A percentile compares a stretch with the other conserved stretches of the same genome.
Conservation (phyloP, 2,888 invertebrate species). For the Eurytoma adleriae region DNA sequence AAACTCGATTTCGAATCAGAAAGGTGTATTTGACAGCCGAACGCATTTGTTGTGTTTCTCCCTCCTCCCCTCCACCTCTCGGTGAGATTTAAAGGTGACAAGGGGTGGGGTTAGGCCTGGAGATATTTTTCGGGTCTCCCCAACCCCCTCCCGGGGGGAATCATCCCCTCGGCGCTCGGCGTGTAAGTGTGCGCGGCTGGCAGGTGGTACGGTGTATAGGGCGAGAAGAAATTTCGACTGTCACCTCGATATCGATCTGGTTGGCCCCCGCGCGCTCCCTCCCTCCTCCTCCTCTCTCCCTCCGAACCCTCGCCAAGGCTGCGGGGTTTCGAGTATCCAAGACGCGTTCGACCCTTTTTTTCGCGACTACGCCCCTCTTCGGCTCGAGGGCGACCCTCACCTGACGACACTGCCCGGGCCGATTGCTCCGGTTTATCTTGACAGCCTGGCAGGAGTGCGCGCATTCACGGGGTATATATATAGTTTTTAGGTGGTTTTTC, state of each 20-base stretch:
- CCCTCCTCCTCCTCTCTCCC: no score
- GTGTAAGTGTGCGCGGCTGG: slow-evolving; percentile 13
- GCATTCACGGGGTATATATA: no score
- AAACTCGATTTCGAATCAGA: no score
- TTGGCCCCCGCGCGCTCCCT: not conserved
- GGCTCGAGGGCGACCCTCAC: not conserved
- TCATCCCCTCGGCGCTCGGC: not conserved
- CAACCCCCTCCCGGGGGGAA: no score
- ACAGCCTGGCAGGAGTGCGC: no score
- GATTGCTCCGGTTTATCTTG: not conserved
- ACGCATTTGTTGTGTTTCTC: not conserved
- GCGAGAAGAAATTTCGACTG: slow-evolving; percentile 46
- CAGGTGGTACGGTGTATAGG: not conserved
- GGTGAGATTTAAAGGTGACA: not conserved
- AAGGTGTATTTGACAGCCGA: no score
- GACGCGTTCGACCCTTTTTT: not conserved
- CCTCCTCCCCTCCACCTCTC: not conserved
- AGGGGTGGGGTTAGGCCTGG: not conserved
- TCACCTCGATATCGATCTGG: slow-evolving; percentile 51
- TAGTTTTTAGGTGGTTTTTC: no score
- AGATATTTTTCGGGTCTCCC: not conserved
- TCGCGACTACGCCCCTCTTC: slow-evolving; percentile 21
- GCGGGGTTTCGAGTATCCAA: no score
- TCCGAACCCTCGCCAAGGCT: no score
- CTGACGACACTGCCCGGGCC: not conserved